Evolutionary conservation across 1,140 invertebrate genomes (phyloP).

Genomic region (Onthophagus taurus): DNA sequence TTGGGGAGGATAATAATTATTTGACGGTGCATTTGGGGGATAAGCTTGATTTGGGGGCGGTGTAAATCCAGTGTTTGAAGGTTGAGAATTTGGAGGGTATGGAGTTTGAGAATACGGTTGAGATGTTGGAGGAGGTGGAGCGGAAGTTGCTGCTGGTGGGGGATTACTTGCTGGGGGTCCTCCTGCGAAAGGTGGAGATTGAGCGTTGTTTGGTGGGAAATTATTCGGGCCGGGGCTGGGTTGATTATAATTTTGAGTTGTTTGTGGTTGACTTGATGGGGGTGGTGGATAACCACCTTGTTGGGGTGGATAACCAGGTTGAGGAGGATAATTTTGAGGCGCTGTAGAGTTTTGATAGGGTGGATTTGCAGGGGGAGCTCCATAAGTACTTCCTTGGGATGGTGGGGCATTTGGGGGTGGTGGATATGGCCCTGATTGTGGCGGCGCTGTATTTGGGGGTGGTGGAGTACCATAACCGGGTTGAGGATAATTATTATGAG

Average conservation of each 20-base stretch:
- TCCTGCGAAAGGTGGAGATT: constrained; percentile 18
- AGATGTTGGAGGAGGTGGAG: constrained; percentile 20
- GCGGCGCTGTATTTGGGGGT: constrained; percentile 18
- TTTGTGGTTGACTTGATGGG: constrained; percentile 29
- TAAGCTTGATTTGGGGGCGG: constrained; percentile 30
- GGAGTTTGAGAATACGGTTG: constrained; percentile 31
- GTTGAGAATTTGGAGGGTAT: constrained; percentile 33
- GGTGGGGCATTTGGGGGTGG: constrained; percentile 38
- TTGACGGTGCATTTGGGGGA: constrained; percentile 19
- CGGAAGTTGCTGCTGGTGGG: constrained; percentile 28
- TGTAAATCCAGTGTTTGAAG: constrained; percentile 30
- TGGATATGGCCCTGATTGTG: constrained; percentile 29
- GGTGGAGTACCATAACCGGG: constrained; percentile 33
- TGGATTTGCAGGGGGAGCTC: constrained; percentile 33
- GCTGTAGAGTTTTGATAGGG: constrained; percentile 34
- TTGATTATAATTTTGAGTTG: constrained; percentile 30
- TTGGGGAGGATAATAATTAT: constrained; percentile 33
- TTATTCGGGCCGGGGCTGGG: constrained; percentile 26
- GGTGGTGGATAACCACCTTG: constrained; percentile 27
- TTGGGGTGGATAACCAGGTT: constrained; percentile 29
- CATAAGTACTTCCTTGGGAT: constrained; percentile 37
- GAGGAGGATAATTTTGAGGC: constrained; percentile 38
- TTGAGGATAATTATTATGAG: constrained; percentile 35
- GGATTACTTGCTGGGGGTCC: constrained; percentile 34
- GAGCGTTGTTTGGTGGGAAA: constrained; percentile 36